These are phyloP conservation scores for Dicyrtoma fusca DNA, from an alignment of 2,888 invertebrate genomes.

Conservation along the genomic window DNA sequence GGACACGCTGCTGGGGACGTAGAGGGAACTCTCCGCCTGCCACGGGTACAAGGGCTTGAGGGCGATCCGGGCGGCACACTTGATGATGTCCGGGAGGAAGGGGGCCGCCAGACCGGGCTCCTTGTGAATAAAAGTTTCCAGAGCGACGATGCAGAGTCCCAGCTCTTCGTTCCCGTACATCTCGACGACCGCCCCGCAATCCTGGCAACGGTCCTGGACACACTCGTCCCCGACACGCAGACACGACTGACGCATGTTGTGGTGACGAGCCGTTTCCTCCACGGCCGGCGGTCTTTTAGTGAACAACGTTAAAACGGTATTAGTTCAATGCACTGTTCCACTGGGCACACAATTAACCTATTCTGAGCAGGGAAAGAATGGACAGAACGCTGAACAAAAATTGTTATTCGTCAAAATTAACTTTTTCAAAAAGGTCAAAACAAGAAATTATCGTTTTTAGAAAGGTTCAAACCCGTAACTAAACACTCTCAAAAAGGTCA, in stretches of 20 bases:
- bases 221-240: slow-evolving; percentile 73
- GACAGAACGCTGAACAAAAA: no score
- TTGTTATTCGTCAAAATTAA: no score
- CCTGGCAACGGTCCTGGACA: slow-evolving; percentile 75
- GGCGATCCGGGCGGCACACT: slow-evolving; percentile 80
- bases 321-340: neutral
- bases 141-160: slow-evolving; percentile 86
- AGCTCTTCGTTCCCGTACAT: slow-evolving; percentile 97
- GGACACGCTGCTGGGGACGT: slow-evolving; percentile 90
- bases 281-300: slow-evolving; percentile 12
- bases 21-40: slow-evolving; percentile 84
- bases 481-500: neutral
- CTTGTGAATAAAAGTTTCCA: slow-evolving; percentile 94
- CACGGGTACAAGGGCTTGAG: slow-evolving; percentile 81
- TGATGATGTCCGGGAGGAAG: slow-evolving; percentile 85
- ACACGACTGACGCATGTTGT: slow-evolving; percentile 65
- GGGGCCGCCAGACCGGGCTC: slow-evolving; percentile 95
- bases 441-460: no score
- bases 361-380: no score
- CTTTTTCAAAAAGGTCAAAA: neutral
- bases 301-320: neutral
- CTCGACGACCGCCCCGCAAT: slow-evolving; percentile 86
- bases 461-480: neutral
- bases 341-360: no score
- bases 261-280: slow-evolving; percentile 16